Conservation (phyloP, 1,140 invertebrate species). For the Apocrypta bakeri region DNA sequence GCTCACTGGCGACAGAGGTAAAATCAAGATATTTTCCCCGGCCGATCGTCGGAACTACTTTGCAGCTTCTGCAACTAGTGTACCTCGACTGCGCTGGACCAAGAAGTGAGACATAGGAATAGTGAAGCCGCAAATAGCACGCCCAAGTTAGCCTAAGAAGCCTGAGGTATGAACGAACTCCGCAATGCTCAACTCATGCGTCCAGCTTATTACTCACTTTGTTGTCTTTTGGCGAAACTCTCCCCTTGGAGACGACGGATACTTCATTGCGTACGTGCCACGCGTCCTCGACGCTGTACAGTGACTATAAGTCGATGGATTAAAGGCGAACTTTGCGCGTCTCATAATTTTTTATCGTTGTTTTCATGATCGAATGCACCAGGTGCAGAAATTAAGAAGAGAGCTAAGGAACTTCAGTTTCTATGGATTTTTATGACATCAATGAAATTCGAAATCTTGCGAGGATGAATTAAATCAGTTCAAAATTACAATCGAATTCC, state of each 20-base stretch:
- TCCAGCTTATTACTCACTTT: constrained; percentile 43
- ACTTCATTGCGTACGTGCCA: background rate
- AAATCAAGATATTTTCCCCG: constrained; percentile 21
- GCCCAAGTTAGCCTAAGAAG: constrained; percentile 72
- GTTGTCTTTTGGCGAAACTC: constrained; percentile 19
- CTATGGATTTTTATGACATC: too few relatives aligned
- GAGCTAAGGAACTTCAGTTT: too few relatives aligned
- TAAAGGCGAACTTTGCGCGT: background rate
- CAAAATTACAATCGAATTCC: too few relatives aligned
- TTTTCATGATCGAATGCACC: too few relatives aligned
- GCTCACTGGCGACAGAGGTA: constrained; percentile 1
- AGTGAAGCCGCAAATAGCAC: constrained; percentile 59
- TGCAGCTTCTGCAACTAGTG: too few relatives aligned
- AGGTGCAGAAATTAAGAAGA: too few relatives aligned
- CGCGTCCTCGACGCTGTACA: too few relatives aligned
- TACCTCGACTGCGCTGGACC: too few relatives aligned
- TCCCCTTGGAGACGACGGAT: background rate
- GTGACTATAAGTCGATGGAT: too few relatives aligned
- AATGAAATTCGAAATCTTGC: too few relatives aligned
- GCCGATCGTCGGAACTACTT: background rate
- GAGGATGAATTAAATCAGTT: too few relatives aligned
- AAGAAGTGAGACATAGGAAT: constrained; percentile 48
- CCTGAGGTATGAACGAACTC: background rate
- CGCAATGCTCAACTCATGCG: constrained; percentile 48
- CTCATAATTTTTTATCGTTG: too few relatives aligned